Evolutionary conservation across 2,888 invertebrate species (phyloP).

Genomic region (Nysson spinosus): DNA sequence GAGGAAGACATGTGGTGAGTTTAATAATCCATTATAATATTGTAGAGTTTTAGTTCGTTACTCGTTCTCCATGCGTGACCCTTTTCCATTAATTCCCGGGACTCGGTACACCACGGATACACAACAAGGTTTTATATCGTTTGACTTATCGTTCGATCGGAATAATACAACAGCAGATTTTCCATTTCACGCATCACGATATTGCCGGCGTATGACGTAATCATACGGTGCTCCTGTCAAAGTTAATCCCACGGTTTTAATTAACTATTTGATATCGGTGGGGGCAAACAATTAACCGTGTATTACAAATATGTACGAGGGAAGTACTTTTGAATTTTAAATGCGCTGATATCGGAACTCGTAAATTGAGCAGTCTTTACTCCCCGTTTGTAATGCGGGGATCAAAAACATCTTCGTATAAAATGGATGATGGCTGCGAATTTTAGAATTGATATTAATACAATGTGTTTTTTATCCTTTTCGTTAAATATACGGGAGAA

Average conservation of each 20-base stretch:
- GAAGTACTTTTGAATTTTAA: constrained; percentile 52
- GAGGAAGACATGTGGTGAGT: constrained; percentile 9
- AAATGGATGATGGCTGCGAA: too few species aligned
- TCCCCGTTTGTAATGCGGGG: not conserved
- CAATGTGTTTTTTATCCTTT: too few species aligned
- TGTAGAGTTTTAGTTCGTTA: not conserved
- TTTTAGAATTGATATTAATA: too few species aligned
- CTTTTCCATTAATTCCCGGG: too few species aligned
- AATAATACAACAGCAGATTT: too few species aligned
- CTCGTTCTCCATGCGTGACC: too few species aligned
- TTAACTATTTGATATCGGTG: constrained; percentile 19
- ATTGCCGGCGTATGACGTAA: too few species aligned
- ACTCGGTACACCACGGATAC: too few species aligned
- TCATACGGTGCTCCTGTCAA: not conserved
- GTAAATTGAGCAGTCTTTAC: constrained; percentile 49
- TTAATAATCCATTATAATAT: not conserved
- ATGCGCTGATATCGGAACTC: constrained; percentile 42
- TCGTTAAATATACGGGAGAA: too few species aligned
- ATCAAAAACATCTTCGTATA: too few species aligned
- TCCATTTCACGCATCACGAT: too few species aligned
- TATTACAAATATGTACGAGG: constrained; percentile 16
- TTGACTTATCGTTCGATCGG: constrained; percentile 2
- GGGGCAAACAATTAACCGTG: constrained; percentile 41
- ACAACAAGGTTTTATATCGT: too few species aligned
- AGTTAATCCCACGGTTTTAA: constrained; percentile 26